Conservation (phyloP, 2,797 vertebrate species). For the Aplochiton taeniatus region DNA sequence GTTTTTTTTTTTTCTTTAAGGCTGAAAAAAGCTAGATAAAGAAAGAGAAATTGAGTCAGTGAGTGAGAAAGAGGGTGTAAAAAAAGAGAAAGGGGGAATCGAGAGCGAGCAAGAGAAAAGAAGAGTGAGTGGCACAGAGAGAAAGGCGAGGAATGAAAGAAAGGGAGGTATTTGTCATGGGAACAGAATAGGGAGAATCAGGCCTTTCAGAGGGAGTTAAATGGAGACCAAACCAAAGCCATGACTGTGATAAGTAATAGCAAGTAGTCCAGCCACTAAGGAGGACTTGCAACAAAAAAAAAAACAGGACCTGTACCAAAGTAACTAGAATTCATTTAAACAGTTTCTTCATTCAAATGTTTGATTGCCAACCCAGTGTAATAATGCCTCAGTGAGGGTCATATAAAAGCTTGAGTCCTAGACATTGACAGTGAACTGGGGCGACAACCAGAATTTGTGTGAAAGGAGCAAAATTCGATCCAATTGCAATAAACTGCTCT, state of each 20-base stretch:
- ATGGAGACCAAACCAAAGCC: neutral
- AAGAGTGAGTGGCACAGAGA: neutral
- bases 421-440: too few species aligned
- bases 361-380: too few species aligned
- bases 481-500: too few species aligned
- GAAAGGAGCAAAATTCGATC: too few species aligned
- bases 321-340: too few species aligned
- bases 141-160: neutral
- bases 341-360: too few species aligned
- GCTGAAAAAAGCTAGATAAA: too few species aligned
- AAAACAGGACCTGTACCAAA: neutral
- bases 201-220: constrained; percentile 5
- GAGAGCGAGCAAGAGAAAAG: neutral
- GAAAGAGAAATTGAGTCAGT: constrained; percentile 35
- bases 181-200: constrained; percentile 4
- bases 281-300: neutral
- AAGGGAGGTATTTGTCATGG: constrained; percentile 11
- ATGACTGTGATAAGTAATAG: neutral
- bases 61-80: constrained; percentile 29
- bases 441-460: too few species aligned
- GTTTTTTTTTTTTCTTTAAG: constrained; percentile 49
- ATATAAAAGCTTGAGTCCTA: too few species aligned
- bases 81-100: constrained; percentile 6
- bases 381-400: too few species aligned
- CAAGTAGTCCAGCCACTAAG: neutral